Conservation (phyloP, 2,888 invertebrate species). For the Dicyrtomina minuta region DNA sequence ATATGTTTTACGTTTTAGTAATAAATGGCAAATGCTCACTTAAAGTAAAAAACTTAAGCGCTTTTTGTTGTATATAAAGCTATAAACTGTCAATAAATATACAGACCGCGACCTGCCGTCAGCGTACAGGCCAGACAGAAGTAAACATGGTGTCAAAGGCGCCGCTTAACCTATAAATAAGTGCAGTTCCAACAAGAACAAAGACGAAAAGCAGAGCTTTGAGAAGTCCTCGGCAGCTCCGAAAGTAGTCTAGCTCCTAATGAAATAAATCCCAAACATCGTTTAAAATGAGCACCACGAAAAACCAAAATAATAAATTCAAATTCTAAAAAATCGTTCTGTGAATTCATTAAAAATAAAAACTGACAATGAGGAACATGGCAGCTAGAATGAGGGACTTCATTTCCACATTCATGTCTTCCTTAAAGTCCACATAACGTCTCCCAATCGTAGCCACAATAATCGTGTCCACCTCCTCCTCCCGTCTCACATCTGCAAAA, state of each 20-base stretch:
- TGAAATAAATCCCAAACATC: no score
- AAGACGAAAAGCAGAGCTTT: neutral
- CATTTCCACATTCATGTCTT: conserved; percentile 17
- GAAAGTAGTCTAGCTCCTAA: conserved; percentile 24
- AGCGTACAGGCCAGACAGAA: no score
- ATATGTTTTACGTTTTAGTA: no score
- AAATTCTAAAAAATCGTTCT: neutral
- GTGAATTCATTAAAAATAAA: neutral
- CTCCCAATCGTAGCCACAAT: conserved; percentile 5
- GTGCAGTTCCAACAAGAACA: no score
- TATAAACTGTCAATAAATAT: no score
- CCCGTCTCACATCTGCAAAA: conserved; percentile 15
- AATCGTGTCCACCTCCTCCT: conserved; percentile 4
- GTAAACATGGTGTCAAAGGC: no score
- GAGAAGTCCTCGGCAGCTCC: conserved; percentile 17
- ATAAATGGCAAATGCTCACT: no score
- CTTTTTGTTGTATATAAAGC: no score
- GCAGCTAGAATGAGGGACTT: neutral
- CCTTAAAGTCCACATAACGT: conserved; percentile 9
- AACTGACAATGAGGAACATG: conserved; percentile 10
- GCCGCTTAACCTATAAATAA: no score
- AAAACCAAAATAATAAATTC: neutral
- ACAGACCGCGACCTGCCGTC: no score
- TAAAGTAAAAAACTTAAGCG: no score
- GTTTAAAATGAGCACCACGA: neutral